These are phyloP conservation scores for Stigmatopora argus DNA, from an alignment of 2,113 vertebrate genomes.

Conservation along the genomic window DNA sequence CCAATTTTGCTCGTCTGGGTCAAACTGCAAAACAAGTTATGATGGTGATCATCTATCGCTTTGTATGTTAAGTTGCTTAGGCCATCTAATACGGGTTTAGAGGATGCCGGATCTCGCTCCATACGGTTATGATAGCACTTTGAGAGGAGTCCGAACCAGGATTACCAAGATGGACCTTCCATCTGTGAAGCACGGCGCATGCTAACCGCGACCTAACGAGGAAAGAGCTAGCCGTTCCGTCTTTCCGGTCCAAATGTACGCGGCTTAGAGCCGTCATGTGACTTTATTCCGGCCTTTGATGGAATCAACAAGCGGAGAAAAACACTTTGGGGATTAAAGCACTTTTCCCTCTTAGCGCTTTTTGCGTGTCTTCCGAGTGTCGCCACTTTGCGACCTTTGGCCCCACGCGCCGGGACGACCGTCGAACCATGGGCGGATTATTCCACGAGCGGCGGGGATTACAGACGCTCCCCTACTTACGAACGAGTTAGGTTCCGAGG, in stretches of 20 bases:
- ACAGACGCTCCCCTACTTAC: too few species aligned
- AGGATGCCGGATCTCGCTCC: constrained; percentile 24
- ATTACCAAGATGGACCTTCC: constrained; percentile 61
- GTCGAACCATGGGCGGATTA: constrained; percentile 35
- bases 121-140: constrained; percentile 32
- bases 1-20: constrained; percentile 18
- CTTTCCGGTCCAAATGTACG: constrained; percentile 53
- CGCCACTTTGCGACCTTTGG: constrained; percentile 17
- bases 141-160: constrained; percentile 35
- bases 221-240: constrained; percentile 47
- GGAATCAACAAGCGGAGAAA: constrained; percentile 17
- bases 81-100: constrained; percentile 39
- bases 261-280: constrained; percentile 53
- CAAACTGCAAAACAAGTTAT: constrained; percentile 19
- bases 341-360: constrained; percentile 14
- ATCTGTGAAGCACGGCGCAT: constrained; percentile 58
- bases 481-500: too few species aligned
- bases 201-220: constrained; percentile 31
- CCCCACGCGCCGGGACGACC: constrained; percentile 8
- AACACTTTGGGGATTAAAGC: constrained; percentile 28
- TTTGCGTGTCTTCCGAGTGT: background rate
- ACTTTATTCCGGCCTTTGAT: constrained; percentile 25
- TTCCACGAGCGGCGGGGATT: too few species aligned
- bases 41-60: constrained; percentile 23
- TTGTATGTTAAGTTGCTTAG: constrained; percentile 47